Conservation (phyloP, 2,888 invertebrate species). For the Malthinus seriepunctatus region DNA sequence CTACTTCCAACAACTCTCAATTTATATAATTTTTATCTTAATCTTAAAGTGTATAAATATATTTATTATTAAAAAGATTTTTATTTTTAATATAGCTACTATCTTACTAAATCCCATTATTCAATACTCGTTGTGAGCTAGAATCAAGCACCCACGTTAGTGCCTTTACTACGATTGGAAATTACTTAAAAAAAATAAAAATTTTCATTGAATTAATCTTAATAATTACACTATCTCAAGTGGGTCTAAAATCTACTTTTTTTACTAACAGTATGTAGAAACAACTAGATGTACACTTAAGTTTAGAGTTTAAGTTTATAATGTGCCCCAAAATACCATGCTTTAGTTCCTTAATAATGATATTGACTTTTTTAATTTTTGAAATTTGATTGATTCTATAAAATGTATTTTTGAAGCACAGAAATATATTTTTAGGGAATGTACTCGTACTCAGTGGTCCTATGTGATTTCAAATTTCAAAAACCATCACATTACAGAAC, state of each 20-base stretch:
- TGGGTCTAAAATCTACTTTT: background rate
- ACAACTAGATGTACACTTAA: conserved; percentile 13
- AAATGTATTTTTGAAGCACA: no score
- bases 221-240: conserved; percentile 13
- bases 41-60: conserved; percentile 11
- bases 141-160: conserved; percentile 18
- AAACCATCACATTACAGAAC: no score
- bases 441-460: no score
- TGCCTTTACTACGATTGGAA: conserved; percentile 17
- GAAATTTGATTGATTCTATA: no score
- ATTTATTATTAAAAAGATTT: background rate
- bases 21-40: conserved; percentile 1
- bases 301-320: conserved; percentile 24
- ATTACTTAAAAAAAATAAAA: background rate
- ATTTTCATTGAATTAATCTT: background rate
- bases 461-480: no score
- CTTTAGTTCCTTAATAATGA: conserved; percentile 31
- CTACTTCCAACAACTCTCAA: conserved; percentile 23
- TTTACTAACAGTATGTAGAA: conserved; percentile 10
- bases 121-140: conserved; percentile 27
- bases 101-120: conserved; percentile 1
- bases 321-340: conserved; percentile 40
- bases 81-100: background rate
- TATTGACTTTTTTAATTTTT: conserved; percentile 24
- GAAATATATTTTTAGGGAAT: no score